phyloP scores from a whole-genome alignment of 2,888 invertebrate genomes.

The Epiblema foenella region DNA sequence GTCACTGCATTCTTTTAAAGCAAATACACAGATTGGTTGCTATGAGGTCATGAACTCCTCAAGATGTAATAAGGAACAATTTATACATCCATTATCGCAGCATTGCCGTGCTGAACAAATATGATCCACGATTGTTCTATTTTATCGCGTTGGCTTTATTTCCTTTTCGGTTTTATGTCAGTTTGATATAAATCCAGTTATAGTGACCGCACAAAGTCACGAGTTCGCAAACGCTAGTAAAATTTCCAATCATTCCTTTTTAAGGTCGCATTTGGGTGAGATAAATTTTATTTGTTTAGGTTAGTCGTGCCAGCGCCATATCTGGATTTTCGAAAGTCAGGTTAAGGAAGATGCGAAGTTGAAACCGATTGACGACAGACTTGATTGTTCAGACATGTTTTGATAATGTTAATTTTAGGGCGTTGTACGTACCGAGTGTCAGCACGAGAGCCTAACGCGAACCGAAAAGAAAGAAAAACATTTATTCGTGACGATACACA shows the following conservation, averaged over 20 bases:
- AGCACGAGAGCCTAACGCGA: too few species aligned
- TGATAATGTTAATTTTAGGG: too few species aligned
- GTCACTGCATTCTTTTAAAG: too few species aligned
- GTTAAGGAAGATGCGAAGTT: background rate
- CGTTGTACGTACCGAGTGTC: too few species aligned
- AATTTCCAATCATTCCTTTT: slow-evolving; percentile 35
- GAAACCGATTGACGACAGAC: too few species aligned
- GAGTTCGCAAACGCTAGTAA: slow-evolving; percentile 25
- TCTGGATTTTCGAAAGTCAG: slow-evolving; percentile 11
- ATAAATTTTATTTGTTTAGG: slow-evolving; percentile 37
- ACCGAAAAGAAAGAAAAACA: too few species aligned
- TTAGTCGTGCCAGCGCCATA: slow-evolving; percentile 12
- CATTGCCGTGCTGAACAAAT: background rate
- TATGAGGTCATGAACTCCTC: slow-evolving; percentile 1
- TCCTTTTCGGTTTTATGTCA: background rate
- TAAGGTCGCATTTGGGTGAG: slow-evolving; percentile 13
- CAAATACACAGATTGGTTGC: too few species aligned
- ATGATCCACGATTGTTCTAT: background rate
- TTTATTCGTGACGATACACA: too few species aligned
- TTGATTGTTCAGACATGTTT: too few species aligned
- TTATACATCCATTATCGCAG: slow-evolving; percentile 2
- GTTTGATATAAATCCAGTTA: slow-evolving; percentile 22
- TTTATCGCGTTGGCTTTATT: slow-evolving; percentile 4
- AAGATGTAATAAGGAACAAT: background rate
- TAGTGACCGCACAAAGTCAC: slow-evolving; percentile 29